Conservation (phyloP, 2,888 invertebrate genomes). For the Chrysomela aeneicollis region DNA sequence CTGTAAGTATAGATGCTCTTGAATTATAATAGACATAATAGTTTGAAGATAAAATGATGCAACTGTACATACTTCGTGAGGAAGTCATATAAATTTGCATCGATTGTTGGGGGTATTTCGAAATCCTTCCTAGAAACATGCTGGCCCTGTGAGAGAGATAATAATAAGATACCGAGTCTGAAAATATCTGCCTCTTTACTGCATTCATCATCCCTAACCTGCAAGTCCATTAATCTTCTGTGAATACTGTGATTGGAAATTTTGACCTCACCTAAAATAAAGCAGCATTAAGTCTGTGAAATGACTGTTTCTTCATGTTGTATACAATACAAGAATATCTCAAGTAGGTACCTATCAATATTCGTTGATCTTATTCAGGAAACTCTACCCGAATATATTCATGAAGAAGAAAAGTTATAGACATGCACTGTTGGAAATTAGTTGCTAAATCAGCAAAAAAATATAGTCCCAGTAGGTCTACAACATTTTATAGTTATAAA, state of each 20-base stretch:
- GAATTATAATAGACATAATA: background rate
- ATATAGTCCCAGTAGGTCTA: too few relatives aligned
- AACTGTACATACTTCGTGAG: constrained; percentile 70
- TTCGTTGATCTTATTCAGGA: too few relatives aligned
- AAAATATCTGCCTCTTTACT: constrained; percentile 79
- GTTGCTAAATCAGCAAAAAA: too few relatives aligned
- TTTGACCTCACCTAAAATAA: constrained; percentile 63
- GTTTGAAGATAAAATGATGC: too few relatives aligned
- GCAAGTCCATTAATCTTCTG: constrained; percentile 69
- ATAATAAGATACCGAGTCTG: constrained; percentile 73
- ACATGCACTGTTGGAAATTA: too few relatives aligned
- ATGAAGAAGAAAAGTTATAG: too few relatives aligned
- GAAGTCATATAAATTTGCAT: constrained; percentile 75
- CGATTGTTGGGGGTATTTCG: constrained; percentile 68
- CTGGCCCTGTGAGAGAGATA: constrained; percentile 70
- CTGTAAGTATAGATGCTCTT: constrained; percentile 58
- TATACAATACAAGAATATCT: too few relatives aligned
- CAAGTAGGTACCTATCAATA: too few relatives aligned
- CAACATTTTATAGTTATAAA: too few relatives aligned
- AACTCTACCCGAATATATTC: too few relatives aligned
- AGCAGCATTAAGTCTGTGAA: too few relatives aligned
- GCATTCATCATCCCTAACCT: constrained; percentile 53
- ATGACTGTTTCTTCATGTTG: too few relatives aligned
- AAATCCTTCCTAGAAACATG: constrained; percentile 61
- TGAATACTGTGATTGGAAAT: constrained; percentile 77